Conservation (phyloP, 1,140 invertebrate genomes). For the Pseudoatta argentina region DNA sequence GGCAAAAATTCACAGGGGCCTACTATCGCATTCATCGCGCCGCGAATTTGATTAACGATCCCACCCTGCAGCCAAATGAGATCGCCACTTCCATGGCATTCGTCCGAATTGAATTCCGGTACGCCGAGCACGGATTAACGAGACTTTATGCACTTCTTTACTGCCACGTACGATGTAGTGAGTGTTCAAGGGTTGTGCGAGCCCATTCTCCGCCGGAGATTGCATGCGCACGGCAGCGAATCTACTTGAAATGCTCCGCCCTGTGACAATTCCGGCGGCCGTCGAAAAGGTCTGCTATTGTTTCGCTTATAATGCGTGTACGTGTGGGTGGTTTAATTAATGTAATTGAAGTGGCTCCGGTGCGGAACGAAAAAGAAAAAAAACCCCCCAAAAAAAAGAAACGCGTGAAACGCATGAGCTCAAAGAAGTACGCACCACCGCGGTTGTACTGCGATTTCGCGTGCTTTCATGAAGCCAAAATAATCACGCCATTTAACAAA, state of each 20-base stretch:
- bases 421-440: constrained; percentile 21
- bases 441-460: constrained; percentile 1
- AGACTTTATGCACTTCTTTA: constrained; percentile 73
- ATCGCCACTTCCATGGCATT: constrained; percentile 67
- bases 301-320: constrained; percentile 64
- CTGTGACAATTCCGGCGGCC: constrained; percentile 71
- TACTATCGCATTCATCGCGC: constrained; percentile 50
- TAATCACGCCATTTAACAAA: constrained; percentile 45
- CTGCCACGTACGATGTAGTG: constrained; percentile 47
- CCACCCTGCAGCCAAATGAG: constrained; percentile 68
- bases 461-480: constrained; percentile 31
- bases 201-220: constrained; percentile 65
- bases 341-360: constrained; percentile 76
- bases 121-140: constrained; percentile 72
- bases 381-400: not conserved
- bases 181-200: constrained; percentile 49
- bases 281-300: constrained; percentile 71
- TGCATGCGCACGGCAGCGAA: constrained; percentile 62
- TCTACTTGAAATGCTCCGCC: constrained; percentile 73
- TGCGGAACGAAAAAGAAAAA: constrained; percentile 17
- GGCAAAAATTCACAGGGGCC: constrained; percentile 12
- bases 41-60: constrained; percentile 73
- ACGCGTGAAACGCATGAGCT: constrained; percentile 18
- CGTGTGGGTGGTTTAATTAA: constrained; percentile 75
- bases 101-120: constrained; percentile 72